Base-by-base conservation (phyloP, 2,797 vertebrate species). In the Hozukius guyotensis region DNA sequence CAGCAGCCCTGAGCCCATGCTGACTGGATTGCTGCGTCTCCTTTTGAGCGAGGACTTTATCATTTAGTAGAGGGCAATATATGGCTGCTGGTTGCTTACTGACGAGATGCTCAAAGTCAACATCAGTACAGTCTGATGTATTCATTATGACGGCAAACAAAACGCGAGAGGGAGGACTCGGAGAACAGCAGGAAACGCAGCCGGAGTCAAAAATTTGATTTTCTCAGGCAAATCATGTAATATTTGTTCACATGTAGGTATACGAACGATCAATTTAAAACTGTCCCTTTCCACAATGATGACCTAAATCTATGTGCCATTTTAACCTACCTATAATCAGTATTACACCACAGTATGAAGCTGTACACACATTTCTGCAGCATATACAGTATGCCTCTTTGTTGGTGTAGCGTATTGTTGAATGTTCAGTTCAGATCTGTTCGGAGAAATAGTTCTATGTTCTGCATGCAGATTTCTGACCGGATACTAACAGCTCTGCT, bases 391-490 rank as follows among this genome's bases (percentile, higher is more conserved):
- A n/a, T 38, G 46, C 49, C 31, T 72, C 65, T 34, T 38, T 65
- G 53, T n/a, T 65, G 7, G 8, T 27, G 34, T 20, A 25, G 61
- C 24, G 38, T 20, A 24, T 64, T 78, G 52, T 80, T 75, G 8
- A 52, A 22, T 60, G 29, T 73, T 73, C n/a, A 76, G 38, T 42
- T 42, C 38, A 42, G 38, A 42, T 84, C 69, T 60, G 72, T 67
- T 75, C 9, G 46, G n/a, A 73, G 75, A 65, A 80, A 82, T 49
- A 24, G 38, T 36, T 49, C 78, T 64, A 56, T 82, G 64, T 86
- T 86, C 82, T 81, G 85, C 80, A 90, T 92, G 77, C 82, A 88
- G 80, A 93, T 90, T 85, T 84, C 66, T 87, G 78, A 92, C 86
- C 86, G 80, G 86, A 77, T 82, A 89, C 87, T 65, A 81, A 70